These are phyloP conservation scores for Cremastinae sp. DNA, from an alignment of 2,888 invertebrate species.

Conservation along the genomic window DNA sequence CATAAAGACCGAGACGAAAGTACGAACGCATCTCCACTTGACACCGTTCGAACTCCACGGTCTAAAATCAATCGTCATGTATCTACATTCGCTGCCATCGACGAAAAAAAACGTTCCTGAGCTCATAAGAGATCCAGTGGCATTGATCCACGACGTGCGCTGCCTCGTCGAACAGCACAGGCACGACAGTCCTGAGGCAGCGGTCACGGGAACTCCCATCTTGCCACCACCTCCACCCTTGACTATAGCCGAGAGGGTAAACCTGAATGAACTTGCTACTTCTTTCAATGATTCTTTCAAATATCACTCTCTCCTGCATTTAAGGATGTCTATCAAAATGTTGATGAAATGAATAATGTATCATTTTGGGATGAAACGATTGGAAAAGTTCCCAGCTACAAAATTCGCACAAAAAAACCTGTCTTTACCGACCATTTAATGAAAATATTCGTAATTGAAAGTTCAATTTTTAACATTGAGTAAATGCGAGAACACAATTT, in stretches of 20 bases:
- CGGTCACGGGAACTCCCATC: conserved; percentile 91
- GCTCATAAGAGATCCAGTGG: conserved; percentile 93
- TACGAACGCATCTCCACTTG: conserved; percentile 85
- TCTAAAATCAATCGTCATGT: conserved; percentile 94
- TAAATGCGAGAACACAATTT: no score
- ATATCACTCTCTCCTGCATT: no score
- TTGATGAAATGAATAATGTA: no score
- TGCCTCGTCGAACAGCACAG: conserved; percentile 93
- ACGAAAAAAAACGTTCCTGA: conserved; percentile 96
- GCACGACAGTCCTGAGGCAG: conserved; percentile 91
- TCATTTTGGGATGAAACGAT: no score
- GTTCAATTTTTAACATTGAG: no score
- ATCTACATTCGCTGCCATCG: conserved; percentile 93
- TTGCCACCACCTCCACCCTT: conserved; percentile 81
- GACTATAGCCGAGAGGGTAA: conserved; percentile 76
- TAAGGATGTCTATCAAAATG: no score
- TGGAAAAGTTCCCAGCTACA: no score
- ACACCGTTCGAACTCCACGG: conserved; percentile 91
- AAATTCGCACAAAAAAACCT: no score
- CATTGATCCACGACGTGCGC: conserved; percentile 93
- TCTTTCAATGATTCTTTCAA: neutral
- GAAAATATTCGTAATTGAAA: no score
- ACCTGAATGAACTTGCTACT: conserved; percentile 17
- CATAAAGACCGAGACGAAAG: conserved; percentile 33
- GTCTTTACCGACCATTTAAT: no score